Percentiles rank a stretch among this genome's conserved stretches.
phyloP scores from a whole-genome alignment of 2,113 vertebrate genomes.

The Corythaixoides concolor region DNA sequence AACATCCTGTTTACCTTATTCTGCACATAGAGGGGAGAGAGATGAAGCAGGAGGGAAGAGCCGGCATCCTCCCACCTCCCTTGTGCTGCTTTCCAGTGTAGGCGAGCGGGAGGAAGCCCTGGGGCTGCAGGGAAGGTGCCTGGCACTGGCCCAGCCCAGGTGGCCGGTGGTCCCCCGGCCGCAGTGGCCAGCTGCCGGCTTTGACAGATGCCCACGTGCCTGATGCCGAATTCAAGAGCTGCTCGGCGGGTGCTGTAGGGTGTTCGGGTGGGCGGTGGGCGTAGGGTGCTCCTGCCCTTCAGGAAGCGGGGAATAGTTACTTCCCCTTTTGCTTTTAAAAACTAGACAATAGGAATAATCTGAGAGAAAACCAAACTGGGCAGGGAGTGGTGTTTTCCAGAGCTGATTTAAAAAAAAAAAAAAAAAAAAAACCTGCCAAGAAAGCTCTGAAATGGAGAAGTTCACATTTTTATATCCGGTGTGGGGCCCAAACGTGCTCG shows the following conservation, averaged over 20 bases:
- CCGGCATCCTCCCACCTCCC: accelerated
- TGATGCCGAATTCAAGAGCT: accelerated
- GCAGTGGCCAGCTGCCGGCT: background rate
- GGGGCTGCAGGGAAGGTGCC: background rate
- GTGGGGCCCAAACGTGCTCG: accelerated
- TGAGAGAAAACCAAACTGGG: background rate
- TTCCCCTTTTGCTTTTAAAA: background rate
- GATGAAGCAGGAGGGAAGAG: background rate
- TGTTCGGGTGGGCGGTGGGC: background rate
- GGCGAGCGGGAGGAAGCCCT: background rate
- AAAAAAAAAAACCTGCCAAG: background rate
- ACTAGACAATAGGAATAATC: background rate
- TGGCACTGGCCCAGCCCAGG: background rate
- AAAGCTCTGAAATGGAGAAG: conserved; percentile 15
- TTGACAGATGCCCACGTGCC: background rate
- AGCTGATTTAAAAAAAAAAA: background rate
- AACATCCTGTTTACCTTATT: background rate
- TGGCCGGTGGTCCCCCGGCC: background rate
- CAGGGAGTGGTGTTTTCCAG: background rate
- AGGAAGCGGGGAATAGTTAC: background rate
- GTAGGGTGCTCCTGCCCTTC: background rate
- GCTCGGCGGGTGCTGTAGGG: background rate
- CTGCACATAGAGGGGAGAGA: background rate
- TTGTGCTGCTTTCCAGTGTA: background rate
- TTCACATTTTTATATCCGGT: background rate